A percentile compares a stretch with the other conserved stretches of the same genome.
Evolutionary conservation across 2,888 invertebrate species (phyloP).

Genomic region (Colletes collaris): DNA sequence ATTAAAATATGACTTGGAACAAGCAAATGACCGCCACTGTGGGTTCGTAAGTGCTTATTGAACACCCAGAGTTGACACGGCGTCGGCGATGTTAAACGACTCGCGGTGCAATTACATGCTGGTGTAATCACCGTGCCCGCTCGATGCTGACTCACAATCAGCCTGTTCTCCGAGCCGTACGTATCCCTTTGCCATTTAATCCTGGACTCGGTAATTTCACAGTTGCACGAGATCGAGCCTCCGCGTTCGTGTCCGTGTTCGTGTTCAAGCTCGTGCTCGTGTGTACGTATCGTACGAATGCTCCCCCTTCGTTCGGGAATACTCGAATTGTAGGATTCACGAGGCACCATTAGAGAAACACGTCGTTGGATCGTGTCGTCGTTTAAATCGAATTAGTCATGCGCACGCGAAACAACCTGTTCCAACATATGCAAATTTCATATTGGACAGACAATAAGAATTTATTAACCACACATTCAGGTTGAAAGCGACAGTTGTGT

Average conservation of each 20-base stretch:
- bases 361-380: not conserved
- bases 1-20: no score
- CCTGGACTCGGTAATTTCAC: constrained; percentile 47
- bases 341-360: constrained; percentile 4
- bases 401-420: constrained; percentile 5
- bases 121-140: constrained; percentile 43
- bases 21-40: not conserved
- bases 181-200: constrained; percentile 58
- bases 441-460: no score
- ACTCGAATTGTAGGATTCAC: constrained; percentile 8
- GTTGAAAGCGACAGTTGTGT: no score
- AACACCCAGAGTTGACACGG: constrained; percentile 50
- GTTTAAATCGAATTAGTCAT: constrained; percentile 14
- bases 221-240: constrained; percentile 35
- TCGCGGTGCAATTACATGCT: constrained; percentile 55
- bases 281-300: not conserved
- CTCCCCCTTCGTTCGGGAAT: not conserved
- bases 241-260: not conserved
- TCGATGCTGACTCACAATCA: constrained; percentile 52
- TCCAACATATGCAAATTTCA: not conserved
- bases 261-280: not conserved
- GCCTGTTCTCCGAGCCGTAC: constrained; percentile 31
- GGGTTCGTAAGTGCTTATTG: constrained; percentile 39
- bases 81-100: constrained; percentile 50
- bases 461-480: no score